These are phyloP conservation scores for Acrocephalus arundinaceus DNA, from an alignment of 2,113 vertebrate genomes.

Conservation along the genomic window DNA sequence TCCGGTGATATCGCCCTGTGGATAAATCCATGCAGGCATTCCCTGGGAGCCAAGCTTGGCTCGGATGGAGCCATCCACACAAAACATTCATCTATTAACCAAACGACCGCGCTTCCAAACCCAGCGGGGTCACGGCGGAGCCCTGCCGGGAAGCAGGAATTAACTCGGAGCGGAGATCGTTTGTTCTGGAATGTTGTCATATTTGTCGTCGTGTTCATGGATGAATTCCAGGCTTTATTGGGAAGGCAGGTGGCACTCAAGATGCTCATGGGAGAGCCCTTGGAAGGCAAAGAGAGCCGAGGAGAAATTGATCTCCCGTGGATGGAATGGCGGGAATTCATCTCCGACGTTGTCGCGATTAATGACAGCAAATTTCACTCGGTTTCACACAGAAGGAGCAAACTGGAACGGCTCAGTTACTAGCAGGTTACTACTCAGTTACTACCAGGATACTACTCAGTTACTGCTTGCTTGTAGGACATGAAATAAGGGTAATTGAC, in stretches of 20 bases:
- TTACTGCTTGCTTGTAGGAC: not conserved
- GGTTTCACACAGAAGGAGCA: not conserved
- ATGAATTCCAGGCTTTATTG: not conserved
- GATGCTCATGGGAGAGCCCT: not conserved
- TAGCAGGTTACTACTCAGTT: not conserved
- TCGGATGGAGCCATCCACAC: slow-evolving; percentile 35
- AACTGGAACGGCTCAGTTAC: not conserved
- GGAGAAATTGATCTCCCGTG: not conserved
- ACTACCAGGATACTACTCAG: not conserved
- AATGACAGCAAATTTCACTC: not conserved
- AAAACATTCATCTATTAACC: slow-evolving; percentile 63
- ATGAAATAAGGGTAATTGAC: too few relatives aligned
- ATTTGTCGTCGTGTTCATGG: not conserved
- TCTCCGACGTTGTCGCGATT: not conserved
- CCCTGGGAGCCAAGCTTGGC: slow-evolving; percentile 24
- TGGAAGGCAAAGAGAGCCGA: not conserved
- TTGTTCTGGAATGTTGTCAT: slow-evolving; percentile 58
- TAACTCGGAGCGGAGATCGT: slow-evolving; percentile 65
- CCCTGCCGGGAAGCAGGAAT: slow-evolving; percentile 73
- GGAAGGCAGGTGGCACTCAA: slow-evolving; percentile 50
- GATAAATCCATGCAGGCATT: slow-evolving; percentile 69
- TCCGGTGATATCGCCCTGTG: slow-evolving; percentile 24
- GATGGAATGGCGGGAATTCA: not conserved
- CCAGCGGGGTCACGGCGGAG: slow-evolving; percentile 51
- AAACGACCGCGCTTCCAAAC: slow-evolving; percentile 65